A percentile compares a stretch with the other conserved stretches of the same genome.
phyloP scores from a whole-genome alignment of 2,113 vertebrate genomes.

The Ginglymostoma cirratum region DNA sequence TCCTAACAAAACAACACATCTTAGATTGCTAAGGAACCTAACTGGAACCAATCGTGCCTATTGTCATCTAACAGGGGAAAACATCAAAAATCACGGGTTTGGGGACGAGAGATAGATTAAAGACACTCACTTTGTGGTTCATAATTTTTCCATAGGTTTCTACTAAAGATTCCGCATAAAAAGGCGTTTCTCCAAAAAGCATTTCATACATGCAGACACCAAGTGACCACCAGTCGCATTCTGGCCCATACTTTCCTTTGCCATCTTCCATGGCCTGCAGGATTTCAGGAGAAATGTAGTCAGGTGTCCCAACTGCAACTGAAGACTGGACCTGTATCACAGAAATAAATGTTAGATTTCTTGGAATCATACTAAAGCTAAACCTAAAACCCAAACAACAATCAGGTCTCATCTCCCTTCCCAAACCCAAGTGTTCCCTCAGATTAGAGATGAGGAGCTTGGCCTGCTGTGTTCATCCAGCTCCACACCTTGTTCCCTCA shows the following conservation, averaged over 20 bases:
- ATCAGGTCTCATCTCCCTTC: background rate
- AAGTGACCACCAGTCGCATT: constrained; percentile 99
- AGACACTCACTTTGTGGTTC: constrained; percentile 91
- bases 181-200: constrained; percentile 97
- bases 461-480: too few species aligned
- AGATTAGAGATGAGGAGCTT: too few species aligned
- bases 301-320: constrained; percentile 93
- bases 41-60: background rate
- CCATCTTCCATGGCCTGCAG: constrained; percentile 98
- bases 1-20: background rate
- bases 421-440: background rate
- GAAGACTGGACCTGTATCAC: constrained; percentile 84
- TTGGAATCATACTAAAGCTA: background rate
- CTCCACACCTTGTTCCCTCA: background rate
- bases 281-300: constrained; percentile 98
- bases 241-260: constrained; percentile 92
- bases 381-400: background rate
- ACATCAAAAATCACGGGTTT: background rate
- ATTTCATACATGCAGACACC: constrained; percentile 99
- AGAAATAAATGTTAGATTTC: background rate
- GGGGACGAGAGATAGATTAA: background rate
- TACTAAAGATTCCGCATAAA: constrained; percentile 97
- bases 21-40: background rate
- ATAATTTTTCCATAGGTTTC: constrained; percentile 99
- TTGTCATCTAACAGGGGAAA: background rate